Evolutionary conservation across 2,797 vertebrate genomes (phyloP).

Genomic region (Decapterus maruadsi): DNA sequence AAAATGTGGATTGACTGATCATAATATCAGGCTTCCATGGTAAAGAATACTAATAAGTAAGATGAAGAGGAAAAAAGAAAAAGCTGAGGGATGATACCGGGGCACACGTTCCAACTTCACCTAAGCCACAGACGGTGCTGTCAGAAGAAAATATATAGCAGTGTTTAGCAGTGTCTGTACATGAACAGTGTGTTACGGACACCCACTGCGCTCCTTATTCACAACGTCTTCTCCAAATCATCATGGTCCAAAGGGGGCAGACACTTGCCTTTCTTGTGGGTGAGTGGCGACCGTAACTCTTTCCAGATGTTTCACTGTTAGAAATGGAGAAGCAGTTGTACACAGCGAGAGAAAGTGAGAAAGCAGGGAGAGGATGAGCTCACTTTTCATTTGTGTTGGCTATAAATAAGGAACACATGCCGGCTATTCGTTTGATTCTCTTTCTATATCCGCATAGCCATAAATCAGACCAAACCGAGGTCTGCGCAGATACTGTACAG

Average conservation of each 20-base stretch:
- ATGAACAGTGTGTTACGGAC: slow-evolving; percentile 39
- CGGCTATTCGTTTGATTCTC: slow-evolving; percentile 81
- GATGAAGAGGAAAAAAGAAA: no score
- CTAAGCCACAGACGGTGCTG: not conserved
- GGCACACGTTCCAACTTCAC: not conserved
- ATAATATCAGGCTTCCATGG: not conserved
- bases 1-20: slow-evolving; percentile 2
- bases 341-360: slow-evolving; percentile 64
- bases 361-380: slow-evolving; percentile 82
- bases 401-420: slow-evolving; percentile 89
- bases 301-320: slow-evolving; percentile 79
- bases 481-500: slow-evolving; percentile 69
- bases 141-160: slow-evolving; percentile 8
- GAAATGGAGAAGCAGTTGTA: slow-evolving; percentile 53
- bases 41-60: not conserved
- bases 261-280: slow-evolving; percentile 74
- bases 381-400: slow-evolving; percentile 86
- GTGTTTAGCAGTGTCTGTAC: slow-evolving; percentile 27
- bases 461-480: slow-evolving; percentile 79
- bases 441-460: slow-evolving; percentile 65
- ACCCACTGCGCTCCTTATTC: slow-evolving; percentile 53
- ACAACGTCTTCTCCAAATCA: slow-evolving; percentile 57
- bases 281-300: slow-evolving; percentile 72
- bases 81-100: not conserved
- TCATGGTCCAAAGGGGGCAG: slow-evolving; percentile 46